These are phyloP conservation scores for Mythimna pallens DNA, from an alignment of 2,888 invertebrate genomes.

Conservation along the genomic window DNA sequence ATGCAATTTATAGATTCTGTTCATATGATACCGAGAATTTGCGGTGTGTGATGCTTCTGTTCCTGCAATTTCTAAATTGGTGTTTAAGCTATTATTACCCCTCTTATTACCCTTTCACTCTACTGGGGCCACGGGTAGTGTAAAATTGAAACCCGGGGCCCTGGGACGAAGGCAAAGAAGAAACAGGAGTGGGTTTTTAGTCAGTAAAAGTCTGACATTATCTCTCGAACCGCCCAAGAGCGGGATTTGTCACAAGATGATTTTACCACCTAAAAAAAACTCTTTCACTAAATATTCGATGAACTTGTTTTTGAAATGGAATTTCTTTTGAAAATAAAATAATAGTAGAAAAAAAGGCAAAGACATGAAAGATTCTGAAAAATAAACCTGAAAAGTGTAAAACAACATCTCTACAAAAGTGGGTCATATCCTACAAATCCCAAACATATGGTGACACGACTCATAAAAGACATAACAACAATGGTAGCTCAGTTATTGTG, in stretches of 20 bases:
- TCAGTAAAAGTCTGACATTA: no score
- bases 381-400: background rate
- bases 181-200: no score
- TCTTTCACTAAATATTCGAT: background rate
- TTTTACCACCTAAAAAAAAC: no score
- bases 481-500: constrained; percentile 57
- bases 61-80: background rate
- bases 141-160: no score
- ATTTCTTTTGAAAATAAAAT: background rate
- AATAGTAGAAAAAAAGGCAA: no score
- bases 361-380: no score
- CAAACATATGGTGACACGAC: constrained; percentile 45
- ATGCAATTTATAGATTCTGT: constrained; percentile 23
- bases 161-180: no score
- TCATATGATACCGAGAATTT: constrained; percentile 6
- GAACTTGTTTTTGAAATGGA: background rate
- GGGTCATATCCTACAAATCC: constrained; percentile 23
- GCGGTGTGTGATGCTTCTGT: background rate
- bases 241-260: no score
- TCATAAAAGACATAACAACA: constrained; percentile 56
- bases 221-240: no score
- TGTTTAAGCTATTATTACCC: no score
- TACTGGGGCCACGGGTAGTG: no score
- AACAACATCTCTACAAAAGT: background rate
- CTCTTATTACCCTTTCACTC: no score